Percentiles rank a stretch among this genome's conserved stretches.
Evolutionary conservation across 2,888 invertebrate genomes (phyloP).

Genomic region (Lithophane semibrunnea): DNA sequence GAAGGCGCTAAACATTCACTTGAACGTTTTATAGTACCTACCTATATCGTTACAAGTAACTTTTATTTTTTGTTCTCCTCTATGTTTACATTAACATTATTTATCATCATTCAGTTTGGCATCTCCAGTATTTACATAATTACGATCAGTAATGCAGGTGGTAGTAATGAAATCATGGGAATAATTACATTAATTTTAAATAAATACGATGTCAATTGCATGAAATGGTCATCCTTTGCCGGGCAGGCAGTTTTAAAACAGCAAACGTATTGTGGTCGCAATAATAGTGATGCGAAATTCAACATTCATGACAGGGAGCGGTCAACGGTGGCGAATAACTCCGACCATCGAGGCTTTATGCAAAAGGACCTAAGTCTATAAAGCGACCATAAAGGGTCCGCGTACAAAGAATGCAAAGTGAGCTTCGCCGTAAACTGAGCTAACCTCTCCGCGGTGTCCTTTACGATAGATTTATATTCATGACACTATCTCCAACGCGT

Average conservation of each 20-base stretch:
- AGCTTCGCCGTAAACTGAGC: conserved; percentile 86
- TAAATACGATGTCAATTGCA: conserved; percentile 24
- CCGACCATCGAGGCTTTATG: conserved; percentile 82
- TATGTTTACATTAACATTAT: conserved; percentile 14
- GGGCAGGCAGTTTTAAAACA: conserved; percentile 26
- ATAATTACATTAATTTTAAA: conserved; percentile 28
- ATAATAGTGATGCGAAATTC: conserved; percentile 63
- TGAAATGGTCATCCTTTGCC: conserved; percentile 24
- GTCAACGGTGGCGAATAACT: conserved; percentile 68
- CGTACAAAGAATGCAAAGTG: conserved; percentile 90
- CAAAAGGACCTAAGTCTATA: conserved; percentile 88
- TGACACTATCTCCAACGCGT: conserved; percentile 89
- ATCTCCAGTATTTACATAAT: conserved; percentile 37
- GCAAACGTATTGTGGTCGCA: conserved; percentile 37
- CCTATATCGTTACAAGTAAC: background rate
- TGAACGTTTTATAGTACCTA: conserved; percentile 66
- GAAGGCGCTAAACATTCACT: conserved; percentile 80
- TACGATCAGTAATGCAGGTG: conserved; percentile 28
- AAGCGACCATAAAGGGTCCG: conserved; percentile 87
- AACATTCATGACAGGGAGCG: conserved; percentile 65
- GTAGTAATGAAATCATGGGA: conserved; percentile 37
- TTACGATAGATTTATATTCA: conserved; percentile 91
- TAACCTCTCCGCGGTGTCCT: conserved; percentile 87
- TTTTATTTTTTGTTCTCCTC: background rate
- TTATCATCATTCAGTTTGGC: conserved; percentile 12